phyloP scores from a whole-genome alignment of 2,113 vertebrate genomes.

The Caracal caracal region DNA sequence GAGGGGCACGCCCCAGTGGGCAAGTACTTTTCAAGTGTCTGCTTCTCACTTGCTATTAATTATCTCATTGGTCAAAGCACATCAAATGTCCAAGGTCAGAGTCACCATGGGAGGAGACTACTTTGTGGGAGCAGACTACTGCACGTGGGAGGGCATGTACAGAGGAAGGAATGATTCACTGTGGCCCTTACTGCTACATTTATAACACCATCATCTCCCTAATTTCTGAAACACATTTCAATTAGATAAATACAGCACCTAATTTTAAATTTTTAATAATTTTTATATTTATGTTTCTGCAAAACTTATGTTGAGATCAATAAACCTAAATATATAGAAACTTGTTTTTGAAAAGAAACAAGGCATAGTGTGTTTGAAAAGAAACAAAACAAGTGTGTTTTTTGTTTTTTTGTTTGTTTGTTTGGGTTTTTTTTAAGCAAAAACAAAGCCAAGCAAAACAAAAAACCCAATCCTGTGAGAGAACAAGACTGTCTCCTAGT shows the following conservation, averaged over 20 bases:
- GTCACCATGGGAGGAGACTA: not conserved
- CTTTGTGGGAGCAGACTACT: not conserved
- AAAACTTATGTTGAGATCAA: not conserved
- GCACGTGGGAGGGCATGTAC: too few species aligned
- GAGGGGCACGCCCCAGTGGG: too few species aligned
- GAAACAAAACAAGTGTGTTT: too few species aligned
- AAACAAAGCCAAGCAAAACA: not conserved
- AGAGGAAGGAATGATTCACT: not conserved
- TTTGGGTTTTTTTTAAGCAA: not conserved
- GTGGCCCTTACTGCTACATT: not conserved
- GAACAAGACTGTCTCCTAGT: constrained; percentile 7
- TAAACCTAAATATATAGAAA: not conserved
- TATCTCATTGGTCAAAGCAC: not conserved
- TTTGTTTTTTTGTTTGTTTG: too few species aligned
- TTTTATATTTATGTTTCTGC: not conserved
- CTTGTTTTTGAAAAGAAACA: not conserved
- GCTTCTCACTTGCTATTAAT: not conserved
- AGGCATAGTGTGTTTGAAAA: not conserved
- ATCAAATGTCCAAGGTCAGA: not conserved
- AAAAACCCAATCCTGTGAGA: not conserved
- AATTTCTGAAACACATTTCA: not conserved
- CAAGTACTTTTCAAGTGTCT: not conserved
- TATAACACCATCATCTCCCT: not conserved
- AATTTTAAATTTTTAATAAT: not conserved
- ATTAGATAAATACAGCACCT: not conserved